A percentile compares a stretch with the other conserved stretches of the same genome.
phyloP scores from a whole-genome alignment of 2,113 vertebrate genomes.

The Corvus moneduloides region DNA sequence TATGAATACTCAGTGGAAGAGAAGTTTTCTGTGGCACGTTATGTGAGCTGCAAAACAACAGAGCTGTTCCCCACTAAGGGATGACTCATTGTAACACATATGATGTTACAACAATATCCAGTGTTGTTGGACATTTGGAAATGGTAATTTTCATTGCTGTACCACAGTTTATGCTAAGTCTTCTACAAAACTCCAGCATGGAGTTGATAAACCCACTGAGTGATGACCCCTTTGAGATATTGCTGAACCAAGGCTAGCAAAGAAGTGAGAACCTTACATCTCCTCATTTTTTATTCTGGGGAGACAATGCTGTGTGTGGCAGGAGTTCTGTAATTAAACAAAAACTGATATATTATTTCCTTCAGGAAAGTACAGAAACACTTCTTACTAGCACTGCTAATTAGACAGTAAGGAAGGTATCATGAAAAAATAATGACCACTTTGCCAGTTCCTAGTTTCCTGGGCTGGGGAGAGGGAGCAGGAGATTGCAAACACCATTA shows the following conservation, averaged over 20 bases:
- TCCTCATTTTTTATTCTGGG: background rate
- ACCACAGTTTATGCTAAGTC: background rate
- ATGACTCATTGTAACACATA: background rate
- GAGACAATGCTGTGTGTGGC: background rate
- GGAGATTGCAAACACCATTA: background rate
- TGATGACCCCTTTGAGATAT: background rate
- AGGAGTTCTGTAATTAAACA: slow-evolving; percentile 63
- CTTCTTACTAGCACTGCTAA: slow-evolving; percentile 39
- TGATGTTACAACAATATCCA: background rate
- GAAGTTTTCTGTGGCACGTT: background rate
- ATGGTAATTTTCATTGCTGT: background rate
- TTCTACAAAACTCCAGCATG: background rate
- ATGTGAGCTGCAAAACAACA: background rate
- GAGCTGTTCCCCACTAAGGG: background rate
- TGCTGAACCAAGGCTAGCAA: background rate
- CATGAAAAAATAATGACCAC: slow-evolving; percentile 50
- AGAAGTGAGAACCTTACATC: background rate
- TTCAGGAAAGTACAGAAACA: slow-evolving; percentile 34
- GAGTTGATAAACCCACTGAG: background rate
- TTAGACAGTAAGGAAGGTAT: slow-evolving; percentile 47
- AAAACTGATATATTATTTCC: slow-evolving; percentile 48
- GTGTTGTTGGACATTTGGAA: background rate
- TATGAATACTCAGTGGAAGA: background rate
- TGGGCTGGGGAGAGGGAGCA: background rate
- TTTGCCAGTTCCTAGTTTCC: slow-evolving; percentile 1